phyloP scores from a whole-genome alignment of 2,113 vertebrate species.

The Engystomops pustulosus region DNA sequence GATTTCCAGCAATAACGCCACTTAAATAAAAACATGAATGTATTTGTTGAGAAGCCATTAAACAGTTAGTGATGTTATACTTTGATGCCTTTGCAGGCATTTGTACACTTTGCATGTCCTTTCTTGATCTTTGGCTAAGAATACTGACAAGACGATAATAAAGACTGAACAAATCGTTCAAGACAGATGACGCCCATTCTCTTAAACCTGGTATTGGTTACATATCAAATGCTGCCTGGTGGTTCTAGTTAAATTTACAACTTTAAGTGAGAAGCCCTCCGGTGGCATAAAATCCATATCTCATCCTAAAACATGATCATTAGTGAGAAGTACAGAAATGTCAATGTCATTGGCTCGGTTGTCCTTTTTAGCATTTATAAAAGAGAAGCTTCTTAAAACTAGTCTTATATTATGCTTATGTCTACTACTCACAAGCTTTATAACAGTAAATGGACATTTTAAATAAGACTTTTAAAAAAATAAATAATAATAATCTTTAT shows the following conservation, averaged over 20 bases:
- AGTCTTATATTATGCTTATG: neutral
- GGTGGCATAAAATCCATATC: constrained; percentile 58
- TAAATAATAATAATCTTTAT: too few relatives aligned
- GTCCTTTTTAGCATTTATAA: neutral
- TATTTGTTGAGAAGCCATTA: neutral
- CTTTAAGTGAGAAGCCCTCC: constrained; percentile 25
- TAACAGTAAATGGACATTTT: neutral
- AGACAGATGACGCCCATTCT: constrained; percentile 50
- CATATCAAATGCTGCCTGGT: constrained; percentile 56
- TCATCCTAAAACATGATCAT: constrained; percentile 55
- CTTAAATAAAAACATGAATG: neutral
- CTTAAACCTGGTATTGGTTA: constrained; percentile 45
- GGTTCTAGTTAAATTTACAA: constrained; percentile 55
- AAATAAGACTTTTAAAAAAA: neutral
- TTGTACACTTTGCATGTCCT: neutral
- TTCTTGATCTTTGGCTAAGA: neutral
- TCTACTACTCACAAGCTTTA: neutral
- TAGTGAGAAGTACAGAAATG: constrained; percentile 33
- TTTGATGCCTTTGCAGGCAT: neutral
- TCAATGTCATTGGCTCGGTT: constrained; percentile 17
- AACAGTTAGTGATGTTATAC: neutral
- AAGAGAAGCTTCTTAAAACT: neutral
- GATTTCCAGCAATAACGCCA: neutral
- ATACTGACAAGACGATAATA: constrained; percentile 18
- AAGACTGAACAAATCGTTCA: constrained; percentile 43